phyloP scores from a whole-genome alignment of 2,113 vertebrate genomes.

The Malurus elegans region DNA sequence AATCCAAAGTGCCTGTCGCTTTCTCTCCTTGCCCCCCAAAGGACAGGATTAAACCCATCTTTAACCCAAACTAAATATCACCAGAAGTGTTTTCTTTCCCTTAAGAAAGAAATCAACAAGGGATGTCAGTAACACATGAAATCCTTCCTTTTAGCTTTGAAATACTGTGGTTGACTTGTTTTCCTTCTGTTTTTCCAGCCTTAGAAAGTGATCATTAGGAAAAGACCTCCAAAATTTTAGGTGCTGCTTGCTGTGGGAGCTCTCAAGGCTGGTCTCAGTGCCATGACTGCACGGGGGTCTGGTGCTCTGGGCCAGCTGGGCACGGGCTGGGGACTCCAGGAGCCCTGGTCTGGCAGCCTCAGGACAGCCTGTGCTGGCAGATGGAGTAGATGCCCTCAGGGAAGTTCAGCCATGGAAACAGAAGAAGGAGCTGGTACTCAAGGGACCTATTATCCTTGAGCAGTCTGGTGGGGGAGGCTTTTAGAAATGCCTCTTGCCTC shows the following conservation, averaged over 20 bases:
- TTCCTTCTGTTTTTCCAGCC: not conserved
- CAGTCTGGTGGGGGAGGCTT: not conserved
- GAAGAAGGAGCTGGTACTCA: not conserved
- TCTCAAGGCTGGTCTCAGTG: not conserved
- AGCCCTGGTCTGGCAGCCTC: not conserved
- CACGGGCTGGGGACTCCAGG: not conserved
- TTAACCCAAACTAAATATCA: not conserved
- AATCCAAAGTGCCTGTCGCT: not conserved
- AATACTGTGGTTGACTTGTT: not conserved
- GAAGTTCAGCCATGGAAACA: not conserved
- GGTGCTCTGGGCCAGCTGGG: not conserved
- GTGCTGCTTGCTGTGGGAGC: not conserved
- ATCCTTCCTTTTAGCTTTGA: not conserved
- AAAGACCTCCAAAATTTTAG: not conserved
- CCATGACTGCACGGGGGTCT: fast-evolving
- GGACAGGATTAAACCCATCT: not conserved
- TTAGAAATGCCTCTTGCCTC: not conserved
- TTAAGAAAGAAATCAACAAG: not conserved
- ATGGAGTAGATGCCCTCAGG: not conserved
- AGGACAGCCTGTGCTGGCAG: not conserved
- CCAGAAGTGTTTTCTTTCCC: not conserved
- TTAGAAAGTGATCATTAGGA: not conserved
- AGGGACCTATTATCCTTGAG: not conserved
- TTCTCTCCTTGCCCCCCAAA: not conserved
- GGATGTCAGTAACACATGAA: not conserved